Evolutionary conservation across 2,888 invertebrate genomes (phyloP).

Genomic region (Clanis bilineata): DNA sequence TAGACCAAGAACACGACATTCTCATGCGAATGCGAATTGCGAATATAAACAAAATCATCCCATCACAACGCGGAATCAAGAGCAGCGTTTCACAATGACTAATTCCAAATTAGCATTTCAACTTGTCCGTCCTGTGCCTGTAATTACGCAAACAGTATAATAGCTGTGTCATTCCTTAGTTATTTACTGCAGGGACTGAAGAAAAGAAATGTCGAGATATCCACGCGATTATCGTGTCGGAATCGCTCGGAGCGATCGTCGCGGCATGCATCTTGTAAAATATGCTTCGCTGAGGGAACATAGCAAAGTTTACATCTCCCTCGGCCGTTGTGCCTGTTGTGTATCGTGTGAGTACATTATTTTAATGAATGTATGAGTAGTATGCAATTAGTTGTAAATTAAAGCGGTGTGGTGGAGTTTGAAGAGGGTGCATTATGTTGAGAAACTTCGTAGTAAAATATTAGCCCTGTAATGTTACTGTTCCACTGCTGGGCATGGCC

Average conservation of each 20-base stretch:
- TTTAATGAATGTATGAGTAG: too few species aligned
- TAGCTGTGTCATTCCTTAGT: slow-evolving; percentile 61
- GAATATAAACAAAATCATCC: not conserved
- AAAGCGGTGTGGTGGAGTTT: too few species aligned
- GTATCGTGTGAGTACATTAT: not conserved
- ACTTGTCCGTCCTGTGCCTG: slow-evolving; percentile 54
- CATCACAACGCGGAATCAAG: not conserved
- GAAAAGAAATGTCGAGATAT: slow-evolving; percentile 63
- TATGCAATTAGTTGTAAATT: too few species aligned
- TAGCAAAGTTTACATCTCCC: not conserved
- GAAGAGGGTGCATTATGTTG: too few species aligned
- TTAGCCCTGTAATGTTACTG: too few species aligned
- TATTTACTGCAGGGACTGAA: slow-evolving; percentile 57
- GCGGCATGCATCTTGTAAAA: slow-evolving; percentile 45
- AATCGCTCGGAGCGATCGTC: slow-evolving; percentile 51
- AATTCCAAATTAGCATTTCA: slow-evolving; percentile 65
- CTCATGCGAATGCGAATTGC: too few species aligned
- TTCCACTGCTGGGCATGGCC: too few species aligned
- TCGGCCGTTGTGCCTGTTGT: not conserved
- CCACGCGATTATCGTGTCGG: slow-evolving; percentile 60
- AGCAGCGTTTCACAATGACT: slow-evolving; percentile 38
- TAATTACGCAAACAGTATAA: slow-evolving; percentile 77
- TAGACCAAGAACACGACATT: too few species aligned
- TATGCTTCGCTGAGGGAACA: slow-evolving; percentile 27
- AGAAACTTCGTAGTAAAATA: too few species aligned